Conservation (phyloP, 92 coral and sea anemone genomes). For the Parazoanthus darwini region DNA sequence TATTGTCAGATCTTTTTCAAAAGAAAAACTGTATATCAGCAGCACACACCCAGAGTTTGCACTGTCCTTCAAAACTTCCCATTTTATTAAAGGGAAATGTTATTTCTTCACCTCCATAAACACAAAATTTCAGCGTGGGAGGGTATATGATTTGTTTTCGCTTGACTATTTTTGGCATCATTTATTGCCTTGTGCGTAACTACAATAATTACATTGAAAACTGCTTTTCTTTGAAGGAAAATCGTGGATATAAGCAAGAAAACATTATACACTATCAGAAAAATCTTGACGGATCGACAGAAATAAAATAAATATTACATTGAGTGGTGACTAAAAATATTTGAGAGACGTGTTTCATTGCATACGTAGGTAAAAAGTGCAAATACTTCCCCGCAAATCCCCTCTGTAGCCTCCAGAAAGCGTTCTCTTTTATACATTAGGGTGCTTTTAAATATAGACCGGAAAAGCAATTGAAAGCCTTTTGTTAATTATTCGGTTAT, state of each 20-base stretch:
- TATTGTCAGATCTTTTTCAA: background rate
- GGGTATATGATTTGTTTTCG: background rate
- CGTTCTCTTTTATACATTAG: constrained; percentile 3
- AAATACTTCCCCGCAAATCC: constrained; percentile 38
- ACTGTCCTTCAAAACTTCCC: background rate
- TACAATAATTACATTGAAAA: background rate
- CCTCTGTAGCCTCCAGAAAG: constrained; percentile 23
- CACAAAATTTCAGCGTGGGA: constrained; percentile 23
- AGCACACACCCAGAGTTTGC: background rate
- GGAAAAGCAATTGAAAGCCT: constrained; percentile 24
- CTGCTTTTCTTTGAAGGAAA: constrained; percentile 6
- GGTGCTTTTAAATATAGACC: constrained; percentile 32
- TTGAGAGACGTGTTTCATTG: background rate
- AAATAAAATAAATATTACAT: background rate
- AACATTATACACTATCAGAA: background rate
- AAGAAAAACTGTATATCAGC: background rate
- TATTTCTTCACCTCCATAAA: background rate
- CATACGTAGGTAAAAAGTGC: background rate
- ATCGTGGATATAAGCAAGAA: background rate
- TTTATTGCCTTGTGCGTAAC: constrained; percentile 7
- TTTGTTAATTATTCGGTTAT: background rate
- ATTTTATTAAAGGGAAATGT: background rate
- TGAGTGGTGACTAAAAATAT: background rate
- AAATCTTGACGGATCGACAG: background rate
- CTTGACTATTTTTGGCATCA: constrained; percentile 8